Conservation (phyloP, 2,888 invertebrate species). For the Ypsolopha sequella region DNA sequence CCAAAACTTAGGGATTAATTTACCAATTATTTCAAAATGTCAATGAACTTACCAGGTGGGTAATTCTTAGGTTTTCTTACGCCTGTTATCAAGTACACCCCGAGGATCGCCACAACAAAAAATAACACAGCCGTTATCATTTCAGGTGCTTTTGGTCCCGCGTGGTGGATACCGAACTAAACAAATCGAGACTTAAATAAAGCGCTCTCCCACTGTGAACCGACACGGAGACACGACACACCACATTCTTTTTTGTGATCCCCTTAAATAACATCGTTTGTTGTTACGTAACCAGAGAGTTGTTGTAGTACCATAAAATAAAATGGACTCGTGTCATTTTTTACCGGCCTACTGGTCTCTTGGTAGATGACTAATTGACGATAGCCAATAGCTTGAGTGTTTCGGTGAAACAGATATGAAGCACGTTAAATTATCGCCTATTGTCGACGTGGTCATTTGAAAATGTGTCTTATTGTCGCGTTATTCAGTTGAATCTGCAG, state of each 20-base stretch:
- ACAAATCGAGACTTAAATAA: slow-evolving; percentile 18
- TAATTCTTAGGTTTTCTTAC: slow-evolving; percentile 6
- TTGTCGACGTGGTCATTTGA: background rate
- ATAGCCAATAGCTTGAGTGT: background rate
- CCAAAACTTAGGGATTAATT: too few species aligned
- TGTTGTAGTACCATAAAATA: background rate
- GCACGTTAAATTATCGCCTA: background rate
- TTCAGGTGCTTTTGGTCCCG: background rate
- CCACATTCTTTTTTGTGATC: background rate
- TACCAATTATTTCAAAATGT: background rate
- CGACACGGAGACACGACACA: background rate
- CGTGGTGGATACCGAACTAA: slow-evolving; percentile 19
- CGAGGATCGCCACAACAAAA: slow-evolving; percentile 11
- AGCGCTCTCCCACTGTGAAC: slow-evolving; percentile 2
- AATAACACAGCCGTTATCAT: slow-evolving; percentile 2
- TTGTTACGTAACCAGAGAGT: background rate
- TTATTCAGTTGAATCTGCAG: background rate
- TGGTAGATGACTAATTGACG: background rate
- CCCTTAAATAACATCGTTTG: slow-evolving; percentile 1
- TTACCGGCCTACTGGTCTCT: background rate
- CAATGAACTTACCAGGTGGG: slow-evolving; percentile 7
- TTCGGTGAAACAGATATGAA: background rate
- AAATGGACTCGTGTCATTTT: background rate
- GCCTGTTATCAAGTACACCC: slow-evolving; percentile 4
- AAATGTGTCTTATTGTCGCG: background rate